Evolutionary conservation across 2,113 vertebrate genomes (phyloP).

Genomic region (Romanogobio albipinnatus): DNA sequence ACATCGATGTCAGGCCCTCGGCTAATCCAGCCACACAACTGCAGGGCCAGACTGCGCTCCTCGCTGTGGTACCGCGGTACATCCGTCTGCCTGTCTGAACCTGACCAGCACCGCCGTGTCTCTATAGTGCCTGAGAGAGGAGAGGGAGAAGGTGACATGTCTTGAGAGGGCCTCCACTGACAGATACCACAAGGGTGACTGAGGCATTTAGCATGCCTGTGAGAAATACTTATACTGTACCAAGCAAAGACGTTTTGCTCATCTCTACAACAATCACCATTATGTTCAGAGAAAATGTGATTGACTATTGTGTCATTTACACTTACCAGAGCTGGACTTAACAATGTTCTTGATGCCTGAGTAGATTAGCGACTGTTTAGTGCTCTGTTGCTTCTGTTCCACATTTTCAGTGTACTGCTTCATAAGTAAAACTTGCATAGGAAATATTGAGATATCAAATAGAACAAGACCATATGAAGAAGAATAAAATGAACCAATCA

Average conservation of each 20-base stretch:
- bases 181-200: neutral
- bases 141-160: neutral
- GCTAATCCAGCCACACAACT: slow-evolving; percentile 95
- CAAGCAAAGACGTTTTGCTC: neutral
- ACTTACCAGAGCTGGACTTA: slow-evolving; percentile 92
- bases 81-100: slow-evolving; percentile 88
- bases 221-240: neutral
- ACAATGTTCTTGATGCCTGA: slow-evolving; percentile 96
- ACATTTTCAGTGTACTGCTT: slow-evolving; percentile 95
- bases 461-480: neutral
- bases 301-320: neutral
- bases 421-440: slow-evolving; percentile 94
- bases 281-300: neutral
- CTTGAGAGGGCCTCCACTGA: neutral
- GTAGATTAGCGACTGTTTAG: slow-evolving; percentile 89
- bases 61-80: slow-evolving; percentile 87
- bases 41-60: slow-evolving; percentile 90
- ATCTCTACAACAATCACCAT: neutral
- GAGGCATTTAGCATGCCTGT: neutral
- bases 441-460: slow-evolving; percentile 69
- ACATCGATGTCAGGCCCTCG: slow-evolving; percentile 88
- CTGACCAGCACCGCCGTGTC: slow-evolving; percentile 86
- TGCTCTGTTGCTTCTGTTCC: slow-evolving; percentile 91
- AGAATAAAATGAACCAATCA: neutral
- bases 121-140: slow-evolving; percentile 85